A percentile compares a stretch with the other conserved stretches of the same genome.
These are phyloP conservation scores for Champsocephalus esox DNA, from an alignment of 2,797 vertebrate species.

Conservation along the genomic window DNA sequence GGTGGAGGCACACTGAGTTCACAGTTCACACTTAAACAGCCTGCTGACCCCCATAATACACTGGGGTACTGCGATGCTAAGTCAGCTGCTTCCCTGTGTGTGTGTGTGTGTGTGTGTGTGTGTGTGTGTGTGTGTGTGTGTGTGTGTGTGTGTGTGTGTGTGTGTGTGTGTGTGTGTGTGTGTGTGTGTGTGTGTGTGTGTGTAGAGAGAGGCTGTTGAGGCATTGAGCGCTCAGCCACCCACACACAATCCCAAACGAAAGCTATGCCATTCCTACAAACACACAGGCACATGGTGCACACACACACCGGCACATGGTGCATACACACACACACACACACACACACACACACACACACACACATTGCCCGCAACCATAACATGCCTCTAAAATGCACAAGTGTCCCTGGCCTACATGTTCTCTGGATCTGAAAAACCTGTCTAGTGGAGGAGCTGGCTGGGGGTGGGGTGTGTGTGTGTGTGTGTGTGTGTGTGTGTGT, in stretches of 20 bases:
- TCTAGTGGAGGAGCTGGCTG: conserved; percentile 24
- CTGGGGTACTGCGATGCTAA: conserved; percentile 47
- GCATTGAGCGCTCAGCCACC: conserved; percentile 64
- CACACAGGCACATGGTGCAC: conserved; percentile 24
- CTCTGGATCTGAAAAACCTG: conserved; percentile 43
- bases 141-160: conserved; percentile 14
- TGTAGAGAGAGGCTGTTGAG: conserved; percentile 41
- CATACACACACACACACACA: not conserved
- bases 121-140: conserved; percentile 11
- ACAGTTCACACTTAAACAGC: conserved; percentile 65
- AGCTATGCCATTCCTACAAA: conserved; percentile 61
- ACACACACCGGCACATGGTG: not conserved
- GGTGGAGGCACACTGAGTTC: conserved; percentile 49
- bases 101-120: conserved; percentile 23
- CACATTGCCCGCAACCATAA: conserved; percentile 59
- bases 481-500: conserved; percentile 3
- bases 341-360: conserved; percentile 4
- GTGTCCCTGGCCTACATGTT: conserved; percentile 46
- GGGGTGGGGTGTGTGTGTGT: not conserved
- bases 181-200: not conserved
- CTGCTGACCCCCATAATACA: conserved; percentile 66
- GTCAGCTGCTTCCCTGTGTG: conserved; percentile 66
- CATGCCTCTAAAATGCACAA: conserved; percentile 51
- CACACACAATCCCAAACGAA: conserved; percentile 66
- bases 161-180: conserved; percentile 23